Conservation (phyloP, 2,113 vertebrate genomes). For the Clupea harengus region DNA sequence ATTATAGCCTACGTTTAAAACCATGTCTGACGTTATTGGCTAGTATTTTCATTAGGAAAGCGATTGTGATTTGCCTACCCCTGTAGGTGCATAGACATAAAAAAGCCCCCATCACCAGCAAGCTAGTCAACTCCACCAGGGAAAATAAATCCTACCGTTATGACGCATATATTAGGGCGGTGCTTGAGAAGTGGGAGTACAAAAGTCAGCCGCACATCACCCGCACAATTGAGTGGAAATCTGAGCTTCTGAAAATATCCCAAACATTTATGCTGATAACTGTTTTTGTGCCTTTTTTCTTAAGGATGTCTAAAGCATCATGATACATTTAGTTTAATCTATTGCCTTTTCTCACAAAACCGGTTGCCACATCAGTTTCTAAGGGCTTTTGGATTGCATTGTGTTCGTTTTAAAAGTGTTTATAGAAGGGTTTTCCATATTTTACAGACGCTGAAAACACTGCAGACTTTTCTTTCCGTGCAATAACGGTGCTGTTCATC, state of each 20-base stretch:
- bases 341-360: not conserved
- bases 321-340: not conserved
- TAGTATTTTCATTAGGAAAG: not conserved
- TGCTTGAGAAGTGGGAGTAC: not conserved
- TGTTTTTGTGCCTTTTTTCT: not conserved
- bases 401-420: not conserved
- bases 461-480: not conserved
- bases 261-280: not conserved
- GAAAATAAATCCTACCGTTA: constrained; percentile 13
- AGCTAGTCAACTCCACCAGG: not conserved
- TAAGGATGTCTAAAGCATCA: not conserved
- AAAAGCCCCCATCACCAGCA: not conserved
- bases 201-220: not conserved
- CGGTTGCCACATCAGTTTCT: not conserved
- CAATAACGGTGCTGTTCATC: not conserved
- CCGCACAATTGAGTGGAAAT: not conserved
- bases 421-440: not conserved
- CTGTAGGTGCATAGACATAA: not conserved
- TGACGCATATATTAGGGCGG: constrained; percentile 17
- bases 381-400: not conserved
- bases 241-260: not conserved
- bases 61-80: not conserved
- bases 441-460: not conserved
- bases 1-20: no score
- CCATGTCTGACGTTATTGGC: no score